phyloP scores from a whole-genome alignment of 2,888 invertebrate species.

The Eristalis pertinax region DNA sequence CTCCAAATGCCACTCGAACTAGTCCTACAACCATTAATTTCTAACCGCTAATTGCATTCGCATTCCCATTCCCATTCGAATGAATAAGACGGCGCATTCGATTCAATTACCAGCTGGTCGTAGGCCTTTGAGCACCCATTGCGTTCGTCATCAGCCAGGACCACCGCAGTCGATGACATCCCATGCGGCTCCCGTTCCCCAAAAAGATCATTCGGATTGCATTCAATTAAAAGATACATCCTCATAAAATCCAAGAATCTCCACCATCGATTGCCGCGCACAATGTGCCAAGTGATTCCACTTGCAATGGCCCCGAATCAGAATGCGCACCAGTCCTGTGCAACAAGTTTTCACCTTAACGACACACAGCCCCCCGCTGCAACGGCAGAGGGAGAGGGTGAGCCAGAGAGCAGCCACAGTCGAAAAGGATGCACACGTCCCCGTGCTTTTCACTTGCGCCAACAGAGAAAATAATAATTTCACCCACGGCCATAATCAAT shows the following conservation, averaged over 20 bases:
- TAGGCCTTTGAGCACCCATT: not conserved
- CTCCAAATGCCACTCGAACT: not conserved
- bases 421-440: slow-evolving; percentile 9
- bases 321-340: not conserved
- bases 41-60: not conserved
- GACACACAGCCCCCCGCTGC: not conserved
- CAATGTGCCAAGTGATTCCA: slow-evolving; percentile 9
- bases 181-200: not conserved
- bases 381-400: too few species aligned
- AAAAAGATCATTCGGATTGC: not conserved
- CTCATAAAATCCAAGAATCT: not conserved
- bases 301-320: not conserved
- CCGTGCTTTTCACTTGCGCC: slow-evolving; percentile 19
- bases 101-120: not conserved
- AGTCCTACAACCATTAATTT: not conserved
- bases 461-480: slow-evolving; percentile 41
- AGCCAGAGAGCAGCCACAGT: not conserved
- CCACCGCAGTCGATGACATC: not conserved
- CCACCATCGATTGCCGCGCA: not conserved
- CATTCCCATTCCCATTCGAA: not conserved
- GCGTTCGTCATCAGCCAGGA: not conserved
- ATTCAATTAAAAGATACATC: slow-evolving; percentile 2
- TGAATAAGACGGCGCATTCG: not conserved
- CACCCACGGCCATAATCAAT: slow-evolving; percentile 59
- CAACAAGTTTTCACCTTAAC: slow-evolving; percentile 33